Evolutionary conservation across 2,888 invertebrate genomes (phyloP), one percentile per base, ranked within the genome.

Genomic region (Brachyptera risi): DNA sequence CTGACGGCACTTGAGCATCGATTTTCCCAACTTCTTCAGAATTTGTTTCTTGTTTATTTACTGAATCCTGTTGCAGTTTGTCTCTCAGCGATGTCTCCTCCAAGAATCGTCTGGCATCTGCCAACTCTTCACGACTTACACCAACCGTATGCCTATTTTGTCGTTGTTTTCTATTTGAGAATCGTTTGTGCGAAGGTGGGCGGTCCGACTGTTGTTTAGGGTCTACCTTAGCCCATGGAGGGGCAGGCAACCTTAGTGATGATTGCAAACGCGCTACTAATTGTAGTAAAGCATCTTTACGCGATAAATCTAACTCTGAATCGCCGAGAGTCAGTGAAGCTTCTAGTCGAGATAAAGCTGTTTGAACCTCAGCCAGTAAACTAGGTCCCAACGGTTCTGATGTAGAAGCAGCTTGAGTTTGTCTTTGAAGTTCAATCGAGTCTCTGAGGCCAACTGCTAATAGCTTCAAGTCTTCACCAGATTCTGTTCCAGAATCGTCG

Each of bases 141-240:
- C 90, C 91, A 21, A 92, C 88, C 0, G 92, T 92, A 73, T 92
- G 90, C 0, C 92, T 77, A 50, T 82, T 82, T 64, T 84, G 83
- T 27, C 87, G 81, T 65, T 81, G 80, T 27, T 56, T 51, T 17
- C 24, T 49, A 23, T 27, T 49, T 1, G 58, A 15, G 23, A 37
- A 54, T 2, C 54, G 17, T 9, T 37, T 31, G 15, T 51, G 31
- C 1, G 31, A 17, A 11, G 65, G 63, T 2, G 62, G 50, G 40
- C 58, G 58, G 17, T 60, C 69, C n/a, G n/a, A n/a, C 38, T 68
- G 68, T 38, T 67, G 65, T 42, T 63, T 66, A 72, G 67, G 59
- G 71, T 61, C 73, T 71, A 37, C 75, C 71, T 37, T 54, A 23
- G 54, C 67, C 49, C 63, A 59, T 56, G 65, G 61, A 38, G 61